phyloP scores from a whole-genome alignment of 2,797 vertebrate species.

The Chromobotia macracanthus region DNA sequence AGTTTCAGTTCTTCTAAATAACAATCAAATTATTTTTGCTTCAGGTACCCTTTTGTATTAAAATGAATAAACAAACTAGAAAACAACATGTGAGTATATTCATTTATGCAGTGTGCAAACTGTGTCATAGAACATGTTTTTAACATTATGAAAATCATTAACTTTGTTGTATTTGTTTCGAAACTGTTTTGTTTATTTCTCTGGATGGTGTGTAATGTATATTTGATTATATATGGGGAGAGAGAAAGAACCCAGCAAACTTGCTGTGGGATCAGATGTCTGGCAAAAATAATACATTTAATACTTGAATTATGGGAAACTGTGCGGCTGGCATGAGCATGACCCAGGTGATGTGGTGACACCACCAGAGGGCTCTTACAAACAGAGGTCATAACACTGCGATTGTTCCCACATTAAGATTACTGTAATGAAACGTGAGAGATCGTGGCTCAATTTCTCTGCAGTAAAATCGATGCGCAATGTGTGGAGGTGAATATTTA shows the following conservation, averaged over 20 bases:
- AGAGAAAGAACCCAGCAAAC: too few relatives aligned
- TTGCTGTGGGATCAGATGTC: neutral
- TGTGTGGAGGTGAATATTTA: neutral
- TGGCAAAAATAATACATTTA: neutral
- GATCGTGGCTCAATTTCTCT: neutral
- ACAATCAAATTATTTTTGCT: constrained; percentile 71
- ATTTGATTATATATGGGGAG: too few relatives aligned
- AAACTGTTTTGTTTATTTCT: neutral
- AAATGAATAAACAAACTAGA: constrained; percentile 70
- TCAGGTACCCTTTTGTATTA: constrained; percentile 74
- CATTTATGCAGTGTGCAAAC: neutral
- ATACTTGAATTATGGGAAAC: neutral
- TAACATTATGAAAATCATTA: neutral
- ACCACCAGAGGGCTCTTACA: neutral
- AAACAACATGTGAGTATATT: constrained; percentile 50
- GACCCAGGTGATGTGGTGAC: neutral
- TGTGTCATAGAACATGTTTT: neutral
- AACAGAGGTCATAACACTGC: neutral
- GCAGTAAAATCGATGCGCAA: neutral
- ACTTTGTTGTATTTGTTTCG: too few relatives aligned
- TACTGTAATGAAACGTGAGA: neutral
- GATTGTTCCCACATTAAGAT: constrained; percentile 13
- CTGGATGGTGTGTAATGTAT: neutral
- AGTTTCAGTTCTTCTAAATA: constrained; percentile 70
- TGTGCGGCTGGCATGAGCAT: neutral